These are phyloP conservation scores for Euproctis similis DNA, from an alignment of 2,888 invertebrate species.

Conservation along the genomic window DNA sequence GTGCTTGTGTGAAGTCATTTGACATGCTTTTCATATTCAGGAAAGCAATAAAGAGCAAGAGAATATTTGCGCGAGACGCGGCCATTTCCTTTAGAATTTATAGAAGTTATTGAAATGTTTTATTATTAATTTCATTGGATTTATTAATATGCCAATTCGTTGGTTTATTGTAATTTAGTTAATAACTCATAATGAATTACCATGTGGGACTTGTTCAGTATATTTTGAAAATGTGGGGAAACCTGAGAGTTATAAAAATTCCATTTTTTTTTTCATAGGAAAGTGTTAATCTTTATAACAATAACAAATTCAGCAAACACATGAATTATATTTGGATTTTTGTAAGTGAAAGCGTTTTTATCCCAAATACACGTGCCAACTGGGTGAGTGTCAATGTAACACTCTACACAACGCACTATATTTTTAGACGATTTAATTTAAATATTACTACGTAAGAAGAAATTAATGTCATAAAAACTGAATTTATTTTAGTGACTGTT, in stretches of 20 bases:
- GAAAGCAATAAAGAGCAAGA: slow-evolving; percentile 22
- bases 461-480: slow-evolving; percentile 30
- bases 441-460: slow-evolving; percentile 20
- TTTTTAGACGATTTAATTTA: slow-evolving; percentile 26
- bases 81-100: slow-evolving; percentile 9
- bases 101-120: slow-evolving; percentile 7
- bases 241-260: no score
- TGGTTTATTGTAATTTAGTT: neutral
- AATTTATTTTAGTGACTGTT: slow-evolving; percentile 26
- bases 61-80: slow-evolving; percentile 13
- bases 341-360: slow-evolving; percentile 31
- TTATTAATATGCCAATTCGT: slow-evolving; percentile 1
- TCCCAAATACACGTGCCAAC: slow-evolving; percentile 48
- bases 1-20: slow-evolving; percentile 21
- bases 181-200: no score
- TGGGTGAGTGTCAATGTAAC: slow-evolving; percentile 63
- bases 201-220: no score
- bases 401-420: slow-evolving; percentile 32
- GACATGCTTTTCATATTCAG: slow-evolving; percentile 23
- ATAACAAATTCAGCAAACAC: no score
- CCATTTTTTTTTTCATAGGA: no score
- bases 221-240: no score
- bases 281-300: no score
- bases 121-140: slow-evolving; percentile 11
- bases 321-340: no score